phyloP scores from a whole-genome alignment of 2,113 vertebrate species.

The Pelvicachromis taeniatus region DNA sequence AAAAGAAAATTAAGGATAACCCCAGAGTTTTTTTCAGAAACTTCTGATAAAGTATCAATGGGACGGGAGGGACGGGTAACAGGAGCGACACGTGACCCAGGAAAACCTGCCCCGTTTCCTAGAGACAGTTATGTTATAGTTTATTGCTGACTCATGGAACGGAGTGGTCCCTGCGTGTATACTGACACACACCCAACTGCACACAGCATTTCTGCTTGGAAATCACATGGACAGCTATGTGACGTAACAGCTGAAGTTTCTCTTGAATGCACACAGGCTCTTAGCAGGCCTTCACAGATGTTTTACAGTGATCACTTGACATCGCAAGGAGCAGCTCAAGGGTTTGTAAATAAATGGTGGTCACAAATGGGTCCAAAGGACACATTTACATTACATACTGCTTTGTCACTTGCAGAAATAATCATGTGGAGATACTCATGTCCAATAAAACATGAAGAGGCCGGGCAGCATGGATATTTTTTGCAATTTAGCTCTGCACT shows the following conservation, averaged over 20 bases:
- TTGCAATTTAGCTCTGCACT: neutral
- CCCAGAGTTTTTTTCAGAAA: neutral
- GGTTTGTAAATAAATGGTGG: neutral
- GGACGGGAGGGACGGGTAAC: neutral
- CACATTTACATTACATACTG: neutral
- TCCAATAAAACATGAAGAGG: neutral
- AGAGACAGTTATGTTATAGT: slow-evolving; percentile 36
- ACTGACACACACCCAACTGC: neutral
- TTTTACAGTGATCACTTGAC: neutral
- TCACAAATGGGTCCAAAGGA: neutral
- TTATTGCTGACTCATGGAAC: neutral
- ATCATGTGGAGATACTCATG: neutral
- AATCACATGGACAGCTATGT: neutral
- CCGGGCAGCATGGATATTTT: neutral
- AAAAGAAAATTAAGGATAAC: neutral
- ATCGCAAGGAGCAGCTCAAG: neutral
- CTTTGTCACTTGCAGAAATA: neutral
- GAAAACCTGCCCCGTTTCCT: slow-evolving; percentile 32
- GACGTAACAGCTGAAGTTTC: neutral
- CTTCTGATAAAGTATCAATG: neutral
- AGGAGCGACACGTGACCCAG: slow-evolving; percentile 17
- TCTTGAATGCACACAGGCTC: neutral
- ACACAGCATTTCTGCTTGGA: neutral
- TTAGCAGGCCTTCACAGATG: neutral
- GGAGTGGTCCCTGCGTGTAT: neutral